Base-by-base conservation (phyloP, 2,797 vertebrate species). In the Pampus argenteus region DNA sequence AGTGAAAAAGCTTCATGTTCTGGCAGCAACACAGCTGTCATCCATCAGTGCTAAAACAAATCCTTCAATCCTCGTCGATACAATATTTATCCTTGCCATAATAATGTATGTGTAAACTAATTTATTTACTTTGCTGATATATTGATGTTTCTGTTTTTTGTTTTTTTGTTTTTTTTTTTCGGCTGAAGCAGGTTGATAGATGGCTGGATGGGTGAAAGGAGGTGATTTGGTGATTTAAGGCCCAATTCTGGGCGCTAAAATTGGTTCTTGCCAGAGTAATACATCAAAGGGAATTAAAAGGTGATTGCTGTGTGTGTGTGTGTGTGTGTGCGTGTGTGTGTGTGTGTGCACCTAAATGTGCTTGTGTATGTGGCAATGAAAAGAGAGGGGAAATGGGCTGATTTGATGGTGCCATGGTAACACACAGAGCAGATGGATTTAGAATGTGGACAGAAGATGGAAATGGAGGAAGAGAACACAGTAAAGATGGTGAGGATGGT, bases 201-300 rank as follows among this genome's bases (percentile, higher is more conserved):
- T 93, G 71, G 85, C 63, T 66, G 83, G 76, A 81, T 31, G 72
- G 74, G 80, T 85, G 71, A 79, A 79, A 87, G 74, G 83, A 87
- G 88, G 90, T 91, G 92, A 94, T 93, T 85, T 87, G 86, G 92
- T 94, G 94, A 95, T 95, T 94, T 94, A 94, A 85, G 88, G 91
- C 88, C 91, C 93, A 93, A 93, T 95, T 91, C 88, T 81, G 56
- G 80, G 68, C 70, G 66, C 85, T 92, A 91, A 93, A 94, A 94
- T 95, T 94, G 93, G 91, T 94, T 94, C 92, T 91, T 88, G 81
- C 86, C 85, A 83, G 88, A 84, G 88, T 90, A 91, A 94, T 95
- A 91, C 90, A 94, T 95, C 94, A 95, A 71, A 80, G 76, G 79
- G 90, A 94, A 95, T 95, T 95, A 95, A 94, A 95, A 93, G 91